phyloP scores from a whole-genome alignment of 2,888 invertebrate species.

The Eupithecia tripunctaria region DNA sequence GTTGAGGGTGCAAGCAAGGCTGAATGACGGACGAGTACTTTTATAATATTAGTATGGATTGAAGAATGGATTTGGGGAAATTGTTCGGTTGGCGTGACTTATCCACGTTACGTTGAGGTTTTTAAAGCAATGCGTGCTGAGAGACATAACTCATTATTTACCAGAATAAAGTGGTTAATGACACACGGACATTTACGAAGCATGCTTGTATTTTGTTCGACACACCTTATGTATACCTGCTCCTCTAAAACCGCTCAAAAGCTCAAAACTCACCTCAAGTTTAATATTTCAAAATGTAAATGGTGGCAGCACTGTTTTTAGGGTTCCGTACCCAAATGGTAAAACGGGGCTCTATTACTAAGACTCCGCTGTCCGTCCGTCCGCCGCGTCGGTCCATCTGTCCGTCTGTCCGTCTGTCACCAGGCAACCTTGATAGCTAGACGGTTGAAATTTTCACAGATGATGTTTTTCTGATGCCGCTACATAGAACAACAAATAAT shows the following conservation, averaged over 20 bases:
- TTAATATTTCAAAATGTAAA: not conserved
- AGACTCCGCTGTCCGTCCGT: too few species aligned
- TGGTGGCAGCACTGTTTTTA: not conserved
- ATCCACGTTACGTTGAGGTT: not conserved
- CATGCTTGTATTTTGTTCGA: not conserved
- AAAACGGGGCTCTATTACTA: too few species aligned
- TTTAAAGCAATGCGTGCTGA: not conserved
- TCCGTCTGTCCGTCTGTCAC: too few species aligned
- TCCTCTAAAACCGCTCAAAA: not conserved
- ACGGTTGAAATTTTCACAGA: too few species aligned
- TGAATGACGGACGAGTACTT: too few species aligned
- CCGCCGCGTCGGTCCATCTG: too few species aligned
- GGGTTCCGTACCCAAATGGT: too few species aligned
- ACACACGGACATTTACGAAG: not conserved
- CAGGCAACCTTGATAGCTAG: too few species aligned
- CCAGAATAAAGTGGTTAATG: not conserved
- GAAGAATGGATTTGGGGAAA: constrained; percentile 20
- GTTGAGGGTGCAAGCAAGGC: too few species aligned
- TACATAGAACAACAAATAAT: too few species aligned
- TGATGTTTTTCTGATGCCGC: too few species aligned
- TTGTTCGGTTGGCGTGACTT: constrained; percentile 26
- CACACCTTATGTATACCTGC: not conserved
- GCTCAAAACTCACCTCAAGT: not conserved
- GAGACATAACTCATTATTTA: constrained; percentile 10
- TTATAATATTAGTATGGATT: not conserved